A percentile compares a stretch with the other conserved stretches of the same genome.
Conservation (phyloP, 2,888 invertebrate genomes). For the Melanostoma mellinum region DNA sequence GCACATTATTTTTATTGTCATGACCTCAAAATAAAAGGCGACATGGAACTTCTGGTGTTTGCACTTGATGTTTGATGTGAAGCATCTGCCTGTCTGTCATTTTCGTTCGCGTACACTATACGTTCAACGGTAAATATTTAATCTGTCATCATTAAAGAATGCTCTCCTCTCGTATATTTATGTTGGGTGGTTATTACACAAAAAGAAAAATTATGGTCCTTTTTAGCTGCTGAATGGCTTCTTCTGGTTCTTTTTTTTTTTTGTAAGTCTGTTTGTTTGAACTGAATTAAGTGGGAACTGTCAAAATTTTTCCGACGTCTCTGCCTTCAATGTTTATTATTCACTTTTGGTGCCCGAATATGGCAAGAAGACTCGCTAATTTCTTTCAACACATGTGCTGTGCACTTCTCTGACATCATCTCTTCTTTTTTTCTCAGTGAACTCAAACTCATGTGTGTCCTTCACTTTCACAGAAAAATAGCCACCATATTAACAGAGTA, state of each 20-base stretch:
- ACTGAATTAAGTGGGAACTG: slow-evolving; percentile 14
- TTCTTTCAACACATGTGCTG: slow-evolving; percentile 14
- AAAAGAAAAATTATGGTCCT: too few species aligned
- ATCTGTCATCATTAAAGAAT: slow-evolving; percentile 61
- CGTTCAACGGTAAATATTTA: slow-evolving; percentile 61
- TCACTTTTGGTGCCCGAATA: not conserved
- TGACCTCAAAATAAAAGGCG: slow-evolving; percentile 32
- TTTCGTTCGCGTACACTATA: slow-evolving; percentile 24
- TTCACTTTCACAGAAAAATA: slow-evolving; percentile 25
- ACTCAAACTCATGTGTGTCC: slow-evolving; percentile 16
- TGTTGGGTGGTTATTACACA: not conserved
- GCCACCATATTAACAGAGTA: not conserved
- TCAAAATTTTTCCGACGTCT: slow-evolving; percentile 36
- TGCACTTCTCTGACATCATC: slow-evolving; percentile 25
- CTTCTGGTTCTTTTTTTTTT: not conserved
- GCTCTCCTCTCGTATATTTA: not conserved
- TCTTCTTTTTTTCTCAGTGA: not conserved
- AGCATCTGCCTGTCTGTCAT: slow-evolving; percentile 42
- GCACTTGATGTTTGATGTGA: slow-evolving; percentile 28
- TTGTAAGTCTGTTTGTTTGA: not conserved
- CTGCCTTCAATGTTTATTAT: slow-evolving; percentile 40
- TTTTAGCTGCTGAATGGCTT: too few species aligned
- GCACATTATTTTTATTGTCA: slow-evolving; percentile 45
- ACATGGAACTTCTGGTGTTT: slow-evolving; percentile 1
- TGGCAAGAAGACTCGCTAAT: slow-evolving; percentile 8